Percentiles rank a stretch among this genome's conserved stretches.
These are phyloP conservation scores for Triplophysa rosa DNA, from an alignment of 2,113 vertebrate genomes.

Conservation along the genomic window DNA sequence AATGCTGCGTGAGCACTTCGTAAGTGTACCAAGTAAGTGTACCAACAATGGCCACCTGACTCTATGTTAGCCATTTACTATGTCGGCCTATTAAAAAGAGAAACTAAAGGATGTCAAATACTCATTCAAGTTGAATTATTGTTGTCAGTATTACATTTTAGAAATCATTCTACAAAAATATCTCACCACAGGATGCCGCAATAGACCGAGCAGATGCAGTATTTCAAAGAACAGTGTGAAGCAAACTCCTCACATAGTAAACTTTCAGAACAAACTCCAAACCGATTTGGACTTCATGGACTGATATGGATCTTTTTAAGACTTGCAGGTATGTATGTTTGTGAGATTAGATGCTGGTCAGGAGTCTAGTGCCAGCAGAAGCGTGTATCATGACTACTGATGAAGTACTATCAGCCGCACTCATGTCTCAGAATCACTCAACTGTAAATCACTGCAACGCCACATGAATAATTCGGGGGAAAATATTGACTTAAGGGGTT, in stretches of 20 bases:
- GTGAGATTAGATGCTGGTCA: neutral
- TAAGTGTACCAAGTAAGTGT: neutral
- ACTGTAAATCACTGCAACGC: neutral
- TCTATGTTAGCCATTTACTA: neutral
- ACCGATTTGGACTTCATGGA: neutral
- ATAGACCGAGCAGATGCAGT: neutral
- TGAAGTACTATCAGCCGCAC: neutral
- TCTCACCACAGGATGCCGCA: neutral
- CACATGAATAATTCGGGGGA: constrained; percentile 14
- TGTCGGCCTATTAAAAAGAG: neutral
- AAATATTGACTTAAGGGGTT: constrained; percentile 21
- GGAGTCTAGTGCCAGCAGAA: constrained; percentile 1
- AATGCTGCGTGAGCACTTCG: neutral
- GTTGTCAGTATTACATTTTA: neutral
- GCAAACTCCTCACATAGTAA: neutral
- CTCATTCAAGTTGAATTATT: neutral
- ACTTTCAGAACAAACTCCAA: constrained; percentile 22
- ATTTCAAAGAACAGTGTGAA: neutral
- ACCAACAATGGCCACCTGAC: neutral
- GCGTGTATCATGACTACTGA: constrained; percentile 3
- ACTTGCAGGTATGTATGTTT: neutral
- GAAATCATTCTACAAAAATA: neutral
- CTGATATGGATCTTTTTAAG: neutral
- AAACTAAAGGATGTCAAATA: neutral
- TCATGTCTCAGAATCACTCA: constrained; percentile 22